Evolutionary conservation across 2,113 vertebrate species (phyloP), one percentile per base, ranked within the genome.

Genomic region (Hylia prasina): DNA sequence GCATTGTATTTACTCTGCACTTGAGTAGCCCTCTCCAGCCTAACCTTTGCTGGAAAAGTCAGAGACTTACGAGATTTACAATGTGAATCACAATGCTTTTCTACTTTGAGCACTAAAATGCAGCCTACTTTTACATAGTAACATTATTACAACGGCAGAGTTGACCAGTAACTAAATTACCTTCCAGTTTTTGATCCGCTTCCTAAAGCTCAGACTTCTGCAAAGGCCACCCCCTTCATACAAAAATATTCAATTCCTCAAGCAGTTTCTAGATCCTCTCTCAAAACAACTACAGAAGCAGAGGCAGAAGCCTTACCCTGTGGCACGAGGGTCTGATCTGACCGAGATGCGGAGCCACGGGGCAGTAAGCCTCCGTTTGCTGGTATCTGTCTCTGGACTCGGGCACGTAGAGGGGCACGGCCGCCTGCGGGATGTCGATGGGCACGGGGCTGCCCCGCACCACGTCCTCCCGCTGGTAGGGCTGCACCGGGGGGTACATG

Each of bases 361-460:
- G 98, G 93, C 99, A 99, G 61, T 99, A 99, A 40, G 97, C 97
- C 75, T 99, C 99, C 8, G 98, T 91, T 39, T 98, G 98, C 30
- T 97, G 98, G 68, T 98, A 98, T 97, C 99, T 97, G 66, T 99
- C 99, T 94, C 98, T 98, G 94, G 98, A 53, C 81, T 99, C 99
- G 1, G 98, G 97, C 47, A 99, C 97, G 47, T 99, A 99, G 23
- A 99, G 97, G 9, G 99, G 98, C 40, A 98, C 98, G 12, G 98
- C 90, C 17, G 98, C 91, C 22, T 97, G 98, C 4, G 99, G 98
- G 75, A 99, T 98, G 37, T 99, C 99, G 47, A 99, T 97, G n/a
- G 99, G 98, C 17, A 98, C 98, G 0, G 99, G 98, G 95, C 99
- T 99, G 95, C 98, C 99, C 65, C 99, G 98, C 63, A 99, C 98